Conservation (phyloP, 2,888 invertebrate species). For the Escarpia spicata region DNA sequence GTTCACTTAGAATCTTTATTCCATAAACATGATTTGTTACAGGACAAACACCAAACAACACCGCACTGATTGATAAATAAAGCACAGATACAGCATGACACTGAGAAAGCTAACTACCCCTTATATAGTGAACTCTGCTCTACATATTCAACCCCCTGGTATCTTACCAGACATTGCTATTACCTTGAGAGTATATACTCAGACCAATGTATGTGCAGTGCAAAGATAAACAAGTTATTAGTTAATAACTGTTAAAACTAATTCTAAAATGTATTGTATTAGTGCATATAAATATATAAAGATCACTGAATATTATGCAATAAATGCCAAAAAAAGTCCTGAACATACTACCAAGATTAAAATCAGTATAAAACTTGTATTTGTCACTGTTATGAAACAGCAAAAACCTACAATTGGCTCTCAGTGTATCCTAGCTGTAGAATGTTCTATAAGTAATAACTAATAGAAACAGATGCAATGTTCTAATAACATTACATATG, state of each 20-base stretch:
- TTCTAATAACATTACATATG: background rate
- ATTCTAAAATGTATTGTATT: background rate
- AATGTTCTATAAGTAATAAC: background rate
- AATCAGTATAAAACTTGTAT: background rate
- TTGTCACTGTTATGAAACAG: too few species aligned
- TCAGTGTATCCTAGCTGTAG: background rate
- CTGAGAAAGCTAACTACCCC: background rate
- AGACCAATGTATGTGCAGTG: background rate
- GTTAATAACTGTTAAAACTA: background rate
- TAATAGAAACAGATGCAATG: background rate
- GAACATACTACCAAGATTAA: background rate
- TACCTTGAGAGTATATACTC: background rate
- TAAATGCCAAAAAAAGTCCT: background rate
- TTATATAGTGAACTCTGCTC: background rate
- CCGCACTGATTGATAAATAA: background rate
- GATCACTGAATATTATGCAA: background rate
- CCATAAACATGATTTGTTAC: background rate
- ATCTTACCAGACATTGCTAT: background rate
- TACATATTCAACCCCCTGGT: background rate
- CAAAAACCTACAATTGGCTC: too few species aligned
- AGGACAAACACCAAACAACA: background rate
- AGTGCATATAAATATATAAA: background rate
- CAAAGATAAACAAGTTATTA: background rate
- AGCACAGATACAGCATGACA: background rate
- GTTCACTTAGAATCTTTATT: constrained; percentile 6